These are phyloP conservation scores for Mus musculus DNA, from an alignment of 2,113 vertebrate species.

Conservation along the genomic window GRCm39 chr10:129571501-129572000, in stretches of 20 bases:
- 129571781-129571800: neutral
- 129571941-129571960: neutral
- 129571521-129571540: too few species aligned
- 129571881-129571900: neutral
- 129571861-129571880: neutral
- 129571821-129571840: neutral
- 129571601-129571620: too few species aligned
- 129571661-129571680: neutral
- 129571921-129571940: neutral
- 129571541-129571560: too few species aligned
- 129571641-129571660: neutral
- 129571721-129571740: neutral
- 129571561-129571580: too few species aligned
- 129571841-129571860: neutral
- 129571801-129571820: neutral
- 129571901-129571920: neutral
- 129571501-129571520: too few species aligned
- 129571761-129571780: neutral
- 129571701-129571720: neutral
- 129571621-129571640: neutral
- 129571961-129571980: neutral
- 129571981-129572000: neutral
- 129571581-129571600: too few species aligned
- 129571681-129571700: neutral
- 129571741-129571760: neutral